Evolutionary conservation across 2,888 invertebrate species (phyloP).

Genomic region (Galerucella calmariensis): DNA sequence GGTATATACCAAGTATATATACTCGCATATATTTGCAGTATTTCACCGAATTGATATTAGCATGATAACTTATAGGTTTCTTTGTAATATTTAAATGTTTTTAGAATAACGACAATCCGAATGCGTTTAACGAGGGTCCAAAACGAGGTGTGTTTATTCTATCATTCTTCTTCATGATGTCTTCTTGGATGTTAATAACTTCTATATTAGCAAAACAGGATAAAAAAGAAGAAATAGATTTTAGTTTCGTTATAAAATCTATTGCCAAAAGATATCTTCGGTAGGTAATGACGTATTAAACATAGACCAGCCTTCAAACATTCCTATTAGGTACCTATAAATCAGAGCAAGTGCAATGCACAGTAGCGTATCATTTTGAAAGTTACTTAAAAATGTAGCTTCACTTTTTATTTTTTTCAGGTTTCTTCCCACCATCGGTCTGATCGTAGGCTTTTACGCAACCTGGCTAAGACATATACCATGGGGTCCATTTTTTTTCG

Average conservation of each 20-base stretch:
- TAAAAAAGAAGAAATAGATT: slow-evolving; percentile 43
- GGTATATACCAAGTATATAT: no score
- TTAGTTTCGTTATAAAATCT: slow-evolving; percentile 46
- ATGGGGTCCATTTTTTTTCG: slow-evolving; percentile 53
- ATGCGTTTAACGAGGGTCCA: slow-evolving; percentile 30
- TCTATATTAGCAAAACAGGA: slow-evolving; percentile 41
- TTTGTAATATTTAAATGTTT: slow-evolving; percentile 38
- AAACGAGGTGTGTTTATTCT: slow-evolving; percentile 38
- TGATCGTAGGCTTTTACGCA: slow-evolving; percentile 50
- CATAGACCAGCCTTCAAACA: no score
- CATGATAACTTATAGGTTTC: slow-evolving; percentile 46
- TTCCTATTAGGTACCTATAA: background rate
- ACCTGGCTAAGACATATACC: slow-evolving; percentile 52
- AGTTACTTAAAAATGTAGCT: no score
- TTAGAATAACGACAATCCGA: slow-evolving; percentile 36
- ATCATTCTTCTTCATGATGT: slow-evolving; percentile 43
- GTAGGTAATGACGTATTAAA: slow-evolving; percentile 37
- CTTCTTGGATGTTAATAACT: slow-evolving; percentile 40
- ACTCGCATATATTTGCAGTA: no score
- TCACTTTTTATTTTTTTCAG: slow-evolving; percentile 44
- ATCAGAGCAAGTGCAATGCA: no score
- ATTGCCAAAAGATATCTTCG: slow-evolving; percentile 52
- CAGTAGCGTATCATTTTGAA: no score
- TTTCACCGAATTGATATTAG: no score
- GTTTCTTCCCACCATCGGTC: slow-evolving; percentile 49